Evolutionary conservation across 2,113 vertebrate genomes (phyloP), one percentile per base, ranked within the genome.

Genomic region (Butorides virescens): DNA sequence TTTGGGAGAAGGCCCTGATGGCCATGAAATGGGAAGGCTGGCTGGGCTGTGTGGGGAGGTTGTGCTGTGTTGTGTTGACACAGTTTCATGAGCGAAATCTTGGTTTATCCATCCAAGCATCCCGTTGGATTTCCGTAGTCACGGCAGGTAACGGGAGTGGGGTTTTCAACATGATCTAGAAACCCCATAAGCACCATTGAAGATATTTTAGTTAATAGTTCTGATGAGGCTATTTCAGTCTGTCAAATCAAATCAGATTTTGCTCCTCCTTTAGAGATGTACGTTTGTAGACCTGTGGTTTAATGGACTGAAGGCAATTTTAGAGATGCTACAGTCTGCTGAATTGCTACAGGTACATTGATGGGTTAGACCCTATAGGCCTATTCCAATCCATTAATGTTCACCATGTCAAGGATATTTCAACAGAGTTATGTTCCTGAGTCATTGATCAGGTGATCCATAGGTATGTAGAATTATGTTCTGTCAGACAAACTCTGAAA

Each of bases 391-490:
- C 66, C 62, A 71, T 87, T 95, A 90, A 95, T 71, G 87, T 67
- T 91, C 86, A 76, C 70, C 39, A 29, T 59, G 83, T 88, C 74
- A 92, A 79, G 92, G 85, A 86, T 95, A 90, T 95, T 96, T 97
- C 89, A 92, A 39, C 56, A 68, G 53, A 91, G 71, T 90, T 95
- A 70, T 72, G 84, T 80, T 92, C 74, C 70, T 73, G 55, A 81
- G 70, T 70, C 92, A 95, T 79, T 96, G 94, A 95, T 92, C 86
- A 75, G 49, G 59, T 96, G 86, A 92, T 97, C 86, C 84, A 82
- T 58, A 34, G 77, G 23, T 58, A 73, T 59, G 36, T 56, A 65
- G 84, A 90, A 70, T 75, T 68, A 65, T 5, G 1, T 73, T 81
- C 86, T 91, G 62, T 79, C 80, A 91, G 62, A 66, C 20, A 72